phyloP scores from a whole-genome alignment of 1,140 invertebrate species.

The Globodera rostochiensis region DNA sequence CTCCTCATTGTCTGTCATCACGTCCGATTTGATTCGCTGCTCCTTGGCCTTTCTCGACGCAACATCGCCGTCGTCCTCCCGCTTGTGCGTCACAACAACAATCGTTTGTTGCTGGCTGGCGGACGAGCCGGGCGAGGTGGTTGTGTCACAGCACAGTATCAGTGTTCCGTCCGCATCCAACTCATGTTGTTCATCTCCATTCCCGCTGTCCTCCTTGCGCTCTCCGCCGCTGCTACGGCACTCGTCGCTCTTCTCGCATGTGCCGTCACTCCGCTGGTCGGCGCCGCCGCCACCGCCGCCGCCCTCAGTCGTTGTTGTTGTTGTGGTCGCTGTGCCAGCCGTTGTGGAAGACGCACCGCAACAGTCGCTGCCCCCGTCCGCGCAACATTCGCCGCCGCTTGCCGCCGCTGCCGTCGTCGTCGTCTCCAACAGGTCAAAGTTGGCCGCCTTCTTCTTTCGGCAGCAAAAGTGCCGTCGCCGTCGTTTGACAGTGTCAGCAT shows the following conservation, averaged over 20 bases:
- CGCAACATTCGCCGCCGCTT: background rate
- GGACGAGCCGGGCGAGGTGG: conserved; percentile 26
- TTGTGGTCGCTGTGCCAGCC: background rate
- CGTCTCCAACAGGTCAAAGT: background rate
- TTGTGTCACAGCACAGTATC: conserved; percentile 10
- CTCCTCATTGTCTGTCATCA: background rate
- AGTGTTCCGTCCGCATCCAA: background rate
- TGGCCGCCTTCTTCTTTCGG: background rate
- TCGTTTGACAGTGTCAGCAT: conserved; percentile 6
- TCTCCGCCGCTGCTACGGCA: background rate
- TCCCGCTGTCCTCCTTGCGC: background rate
- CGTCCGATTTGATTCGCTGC: background rate
- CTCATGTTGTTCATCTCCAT: background rate
- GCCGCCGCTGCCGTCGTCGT: no score
- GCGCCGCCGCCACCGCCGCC: background rate
- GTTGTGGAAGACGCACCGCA: conserved; percentile 9
- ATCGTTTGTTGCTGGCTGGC: conserved; percentile 6
- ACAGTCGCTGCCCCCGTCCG: conserved; percentile 7
- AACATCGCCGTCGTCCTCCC: background rate
- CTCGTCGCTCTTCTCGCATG: background rate
- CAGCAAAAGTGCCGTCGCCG: background rate
- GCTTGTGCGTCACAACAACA: background rate
- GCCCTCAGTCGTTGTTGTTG: background rate
- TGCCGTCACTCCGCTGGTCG: background rate
- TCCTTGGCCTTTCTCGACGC: background rate